Evolutionary conservation across 2,797 vertebrate species (phyloP).

Genomic region (Micrastur ruficollis): DNA sequence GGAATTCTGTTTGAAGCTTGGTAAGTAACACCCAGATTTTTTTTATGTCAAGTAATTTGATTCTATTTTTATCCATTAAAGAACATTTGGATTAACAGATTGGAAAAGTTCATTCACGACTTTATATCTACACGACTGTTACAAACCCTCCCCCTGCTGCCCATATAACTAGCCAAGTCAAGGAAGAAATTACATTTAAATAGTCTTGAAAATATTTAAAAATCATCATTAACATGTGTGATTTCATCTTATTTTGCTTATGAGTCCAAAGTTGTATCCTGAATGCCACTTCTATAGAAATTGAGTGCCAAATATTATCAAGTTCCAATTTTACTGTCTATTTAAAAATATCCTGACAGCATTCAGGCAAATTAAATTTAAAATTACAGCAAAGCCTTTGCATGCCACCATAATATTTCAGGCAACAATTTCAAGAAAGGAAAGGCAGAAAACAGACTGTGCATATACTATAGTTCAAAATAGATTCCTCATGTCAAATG

Average conservation of each 20-base stretch:
- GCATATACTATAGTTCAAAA: constrained; percentile 30
- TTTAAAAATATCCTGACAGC: constrained; percentile 64
- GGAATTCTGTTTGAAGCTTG: background rate
- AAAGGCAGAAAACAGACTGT: constrained; percentile 11
- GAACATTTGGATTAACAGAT: constrained; percentile 66
- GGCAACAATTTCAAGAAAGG: constrained; percentile 48
- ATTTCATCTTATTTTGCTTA: background rate
- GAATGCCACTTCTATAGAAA: background rate
- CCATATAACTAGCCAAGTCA: background rate
- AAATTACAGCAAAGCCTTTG: constrained; percentile 67
- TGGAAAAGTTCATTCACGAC: background rate
- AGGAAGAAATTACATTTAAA: background rate
- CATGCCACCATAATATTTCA: constrained; percentile 26
- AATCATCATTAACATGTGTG: background rate
- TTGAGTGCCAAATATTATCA: background rate
- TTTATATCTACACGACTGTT: background rate
- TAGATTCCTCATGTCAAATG: constrained; percentile 36
- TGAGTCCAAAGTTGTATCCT: background rate
- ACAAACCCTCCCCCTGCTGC: background rate
- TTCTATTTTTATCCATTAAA: constrained; percentile 70
- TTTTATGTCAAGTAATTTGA: background rate
- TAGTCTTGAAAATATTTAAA: background rate
- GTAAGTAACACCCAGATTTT: background rate
- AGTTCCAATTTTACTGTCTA: constrained; percentile 37
- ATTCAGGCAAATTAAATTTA: constrained; percentile 62